These are phyloP conservation scores for Caenorhabditis remanei DNA, from an alignment of 1,140 invertebrate species.

Conservation along the genomic window DNA sequence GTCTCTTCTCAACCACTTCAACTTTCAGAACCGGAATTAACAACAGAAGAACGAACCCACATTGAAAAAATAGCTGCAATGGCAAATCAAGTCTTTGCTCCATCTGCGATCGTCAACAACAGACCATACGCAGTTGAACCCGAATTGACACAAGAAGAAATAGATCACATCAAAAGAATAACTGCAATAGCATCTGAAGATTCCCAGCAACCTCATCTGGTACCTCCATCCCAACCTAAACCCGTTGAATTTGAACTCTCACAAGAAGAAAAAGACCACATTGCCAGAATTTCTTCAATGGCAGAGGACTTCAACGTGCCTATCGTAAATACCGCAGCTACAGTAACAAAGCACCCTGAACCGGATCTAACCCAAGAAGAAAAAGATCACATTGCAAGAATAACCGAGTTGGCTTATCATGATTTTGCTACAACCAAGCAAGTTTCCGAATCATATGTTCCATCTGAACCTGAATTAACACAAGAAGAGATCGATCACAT, in stretches of 20 bases:
- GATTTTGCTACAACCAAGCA: neutral
- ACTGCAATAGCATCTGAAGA: neutral
- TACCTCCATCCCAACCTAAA: neutral
- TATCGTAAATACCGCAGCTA: neutral
- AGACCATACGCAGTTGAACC: neutral
- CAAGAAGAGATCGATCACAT: conserved; percentile 65
- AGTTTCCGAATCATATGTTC: neutral
- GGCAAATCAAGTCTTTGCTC: neutral
- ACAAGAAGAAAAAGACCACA: conserved; percentile 61
- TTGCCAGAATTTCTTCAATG: conserved; percentile 46
- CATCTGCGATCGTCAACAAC: neutral
- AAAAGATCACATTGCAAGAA: conserved; percentile 56
- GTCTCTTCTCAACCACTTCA: neutral
- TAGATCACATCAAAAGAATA: conserved; percentile 35
- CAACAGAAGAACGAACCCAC: neutral
- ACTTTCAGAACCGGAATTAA: conserved; percentile 13
- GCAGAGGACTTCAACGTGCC: neutral
- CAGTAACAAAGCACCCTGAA: neutral
- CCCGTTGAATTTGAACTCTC: neutral
- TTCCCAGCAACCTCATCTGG: neutral
- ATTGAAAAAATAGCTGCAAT: neutral
- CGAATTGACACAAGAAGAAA: conserved; percentile 26
- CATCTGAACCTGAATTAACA: conserved; percentile 57
- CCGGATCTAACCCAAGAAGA: conserved; percentile 47
- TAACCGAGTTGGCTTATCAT: conserved; percentile 33